Evolutionary conservation across 2,888 invertebrate species (phyloP).

Genomic region (Erebia ligea): DNA sequence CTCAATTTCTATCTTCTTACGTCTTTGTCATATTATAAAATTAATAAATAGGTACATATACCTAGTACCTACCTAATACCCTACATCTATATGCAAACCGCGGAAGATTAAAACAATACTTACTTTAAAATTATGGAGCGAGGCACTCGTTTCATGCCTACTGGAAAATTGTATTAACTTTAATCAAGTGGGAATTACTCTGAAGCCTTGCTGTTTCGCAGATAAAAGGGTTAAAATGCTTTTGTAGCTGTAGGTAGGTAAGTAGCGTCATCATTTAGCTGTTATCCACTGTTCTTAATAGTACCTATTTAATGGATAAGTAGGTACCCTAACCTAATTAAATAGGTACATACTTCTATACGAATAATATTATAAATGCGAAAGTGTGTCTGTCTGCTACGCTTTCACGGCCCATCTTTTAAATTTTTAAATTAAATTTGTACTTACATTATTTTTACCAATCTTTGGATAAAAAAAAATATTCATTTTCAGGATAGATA

Average conservation of each 20-base stretch:
- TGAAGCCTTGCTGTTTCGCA: conserved; percentile 28
- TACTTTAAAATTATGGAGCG: conserved; percentile 48
- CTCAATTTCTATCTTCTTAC: background rate
- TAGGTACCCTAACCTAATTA: background rate
- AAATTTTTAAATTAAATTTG: no score
- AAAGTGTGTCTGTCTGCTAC: no score
- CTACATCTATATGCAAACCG: conserved; percentile 39
- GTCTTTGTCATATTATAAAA: conserved; percentile 1
- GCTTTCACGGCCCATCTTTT: no score
- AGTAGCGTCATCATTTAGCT: no score
- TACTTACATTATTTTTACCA: no score
- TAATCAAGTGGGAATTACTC: conserved; percentile 49
- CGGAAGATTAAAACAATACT: conserved; percentile 65
- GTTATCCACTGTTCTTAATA: background rate
- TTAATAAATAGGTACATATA: background rate
- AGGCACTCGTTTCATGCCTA: conserved; percentile 38
- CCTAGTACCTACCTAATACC: background rate
- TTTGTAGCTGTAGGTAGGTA: background rate
- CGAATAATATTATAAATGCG: no score
- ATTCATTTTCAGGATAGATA: no score
- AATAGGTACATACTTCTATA: no score
- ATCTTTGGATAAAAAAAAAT: no score
- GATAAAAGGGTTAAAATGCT: conserved; percentile 33
- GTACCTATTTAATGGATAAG: background rate
- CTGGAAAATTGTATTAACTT: conserved; percentile 53